Evolutionary conservation across 2,888 invertebrate species (phyloP), one percentile per base, ranked within the genome.

Genomic region (Amblyteles armatorius): DNA sequence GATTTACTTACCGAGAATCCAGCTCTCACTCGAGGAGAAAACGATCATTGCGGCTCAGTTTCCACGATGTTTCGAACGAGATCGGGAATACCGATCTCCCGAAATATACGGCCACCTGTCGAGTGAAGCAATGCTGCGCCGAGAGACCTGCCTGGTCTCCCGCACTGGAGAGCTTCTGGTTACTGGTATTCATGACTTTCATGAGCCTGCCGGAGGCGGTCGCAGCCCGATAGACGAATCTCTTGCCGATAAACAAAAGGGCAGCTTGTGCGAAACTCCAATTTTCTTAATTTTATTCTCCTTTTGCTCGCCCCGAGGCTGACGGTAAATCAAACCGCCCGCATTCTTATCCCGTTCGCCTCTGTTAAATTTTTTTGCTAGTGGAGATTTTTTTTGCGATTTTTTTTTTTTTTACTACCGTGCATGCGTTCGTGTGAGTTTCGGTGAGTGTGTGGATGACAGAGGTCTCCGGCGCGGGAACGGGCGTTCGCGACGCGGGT

Each of bases 21-120:
- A 71, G 79, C 69, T 74, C 57, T 60, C 60, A 52, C 79, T 9
- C 60, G 60, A 60, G 65, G 77, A 77, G 78, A 83, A 78, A 83
- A 83, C 82, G 73, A 65, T 65, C 79, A 57, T 67, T 72, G 82
- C 36, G 55, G 52, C 52, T 78, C 65, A 77, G 79, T 85, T 83
- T 82, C 79, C 85, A 81, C 82, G 84, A 84, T 80, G 80, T 68
- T 69, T 19, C 55, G 76, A 65, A 55, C 67, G 60, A 81, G 86
- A 87, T 88, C 84, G 87, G 80, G 90, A 88, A 88, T 90, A 88
- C 89, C 89, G 87, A 89, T 90, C 88, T 87, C 84, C 89, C 89
- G 85, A 90, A 90, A 90, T 89, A 91, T 85, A 88, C 85, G 84
- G 84, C 85, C 80, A 83, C 83, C 85, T 85, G 85, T 85, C 85